Conservation (phyloP, 2,888 invertebrate genomes). For the Lasioglossum pauxillum region DNA sequence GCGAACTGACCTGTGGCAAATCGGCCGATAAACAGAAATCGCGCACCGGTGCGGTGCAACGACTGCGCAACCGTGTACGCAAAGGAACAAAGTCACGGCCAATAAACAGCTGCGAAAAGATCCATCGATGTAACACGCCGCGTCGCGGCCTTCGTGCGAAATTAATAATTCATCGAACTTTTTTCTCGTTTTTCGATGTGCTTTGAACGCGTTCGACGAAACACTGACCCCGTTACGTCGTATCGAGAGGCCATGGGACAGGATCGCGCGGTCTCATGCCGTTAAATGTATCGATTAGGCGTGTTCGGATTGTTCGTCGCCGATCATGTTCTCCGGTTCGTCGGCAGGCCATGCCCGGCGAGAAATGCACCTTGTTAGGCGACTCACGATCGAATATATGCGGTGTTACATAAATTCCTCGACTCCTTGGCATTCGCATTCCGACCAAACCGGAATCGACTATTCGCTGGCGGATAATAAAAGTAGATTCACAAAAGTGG, state of each 20-base stretch:
- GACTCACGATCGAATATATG: conserved; percentile 2
- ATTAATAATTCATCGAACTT: neutral
- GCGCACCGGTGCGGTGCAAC: conserved; percentile 4
- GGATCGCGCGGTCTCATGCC: conserved; percentile 22
- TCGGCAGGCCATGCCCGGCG: neutral
- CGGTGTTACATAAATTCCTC: conserved; percentile 7
- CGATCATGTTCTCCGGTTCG: conserved; percentile 3
- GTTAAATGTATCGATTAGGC: conserved; percentile 36
- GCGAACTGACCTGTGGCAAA: neutral
- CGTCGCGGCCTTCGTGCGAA: neutral
- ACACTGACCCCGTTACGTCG: conserved; percentile 13
- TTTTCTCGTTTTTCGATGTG: neutral
- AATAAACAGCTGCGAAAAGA: neutral
- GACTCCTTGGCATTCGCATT: neutral
- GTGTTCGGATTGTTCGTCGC: conserved; percentile 13
- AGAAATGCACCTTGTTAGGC: neutral
- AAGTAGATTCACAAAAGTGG: too few relatives aligned
- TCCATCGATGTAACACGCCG: neutral
- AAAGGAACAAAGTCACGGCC: conserved; percentile 35
- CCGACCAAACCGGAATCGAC: neutral
- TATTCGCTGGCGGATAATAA: neutral
- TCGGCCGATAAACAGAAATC: neutral
- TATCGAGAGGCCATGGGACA: conserved; percentile 1
- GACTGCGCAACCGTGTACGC: conserved; percentile 20
- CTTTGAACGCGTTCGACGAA: neutral